Conservation (phyloP, 2,888 invertebrate species). For the Helicoverpa assulta region DNA sequence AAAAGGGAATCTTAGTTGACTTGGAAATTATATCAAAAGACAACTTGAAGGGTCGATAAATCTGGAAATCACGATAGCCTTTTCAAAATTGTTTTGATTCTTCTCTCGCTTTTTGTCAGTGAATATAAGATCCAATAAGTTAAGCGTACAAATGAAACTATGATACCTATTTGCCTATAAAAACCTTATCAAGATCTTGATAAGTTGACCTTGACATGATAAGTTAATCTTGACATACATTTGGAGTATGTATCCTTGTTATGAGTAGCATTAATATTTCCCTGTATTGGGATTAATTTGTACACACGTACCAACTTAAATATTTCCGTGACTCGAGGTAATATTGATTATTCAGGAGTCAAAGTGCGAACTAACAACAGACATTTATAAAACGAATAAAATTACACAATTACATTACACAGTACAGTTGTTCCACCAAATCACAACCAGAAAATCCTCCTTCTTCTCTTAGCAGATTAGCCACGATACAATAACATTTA, state of each 20-base stretch:
- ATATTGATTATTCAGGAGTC: too few species aligned
- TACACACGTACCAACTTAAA: too few species aligned
- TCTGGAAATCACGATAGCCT: slow-evolving; percentile 10
- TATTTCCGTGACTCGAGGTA: too few species aligned
- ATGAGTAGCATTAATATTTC: too few species aligned
- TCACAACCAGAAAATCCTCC: background rate
- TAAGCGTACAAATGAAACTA: background rate
- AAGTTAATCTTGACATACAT: background rate
- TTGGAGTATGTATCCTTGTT: too few species aligned
- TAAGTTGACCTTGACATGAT: too few species aligned
- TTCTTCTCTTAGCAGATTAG: background rate
- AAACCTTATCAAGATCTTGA: background rate
- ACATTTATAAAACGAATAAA: too few species aligned
- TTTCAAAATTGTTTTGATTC: background rate
- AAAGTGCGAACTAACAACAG: too few species aligned
- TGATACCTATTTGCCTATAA: background rate
- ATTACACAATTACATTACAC: too few species aligned
- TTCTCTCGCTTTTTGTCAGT: background rate
- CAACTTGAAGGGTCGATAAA: slow-evolving; percentile 10
- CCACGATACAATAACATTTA: slow-evolving; percentile 3
- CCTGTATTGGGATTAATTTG: too few species aligned
- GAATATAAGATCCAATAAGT: background rate
- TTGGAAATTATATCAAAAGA: slow-evolving; percentile 27
- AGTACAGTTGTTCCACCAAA: too few species aligned
- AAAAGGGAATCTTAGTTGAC: slow-evolving; percentile 29